Evolutionary conservation across 2,113 vertebrate species (phyloP), one percentile per base, ranked within the genome.

Genomic region (Cairina moschata): DNA sequence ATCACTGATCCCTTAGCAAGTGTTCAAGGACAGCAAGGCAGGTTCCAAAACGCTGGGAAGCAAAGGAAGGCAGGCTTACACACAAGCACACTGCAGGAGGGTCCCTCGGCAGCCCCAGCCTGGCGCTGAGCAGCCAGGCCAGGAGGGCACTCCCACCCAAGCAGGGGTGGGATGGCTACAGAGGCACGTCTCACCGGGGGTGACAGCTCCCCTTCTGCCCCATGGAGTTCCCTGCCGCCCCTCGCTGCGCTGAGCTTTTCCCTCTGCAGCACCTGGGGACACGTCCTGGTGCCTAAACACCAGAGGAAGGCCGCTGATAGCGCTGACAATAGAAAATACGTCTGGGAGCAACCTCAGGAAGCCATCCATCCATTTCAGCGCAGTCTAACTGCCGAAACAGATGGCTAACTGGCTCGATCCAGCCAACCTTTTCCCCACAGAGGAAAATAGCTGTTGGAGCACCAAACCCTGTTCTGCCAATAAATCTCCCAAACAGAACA

Each of bases 251-350:
- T 20, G 20, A n/a, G 58, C 32, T 21, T n/a, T 22, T 21, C 32
- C 32, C 48, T 46, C 58, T 1, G 1, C n/a, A 46, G 63, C 0
- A 2, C 44, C 65, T 18, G 34, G 8, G 26, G 20, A 20, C 5
- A 1, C 2, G 6, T 23, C 23, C 26, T 23, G 54, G 29, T 62
- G 63, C 58, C 44, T 46, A 31, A 75, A 52, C 3, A 7, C 23
- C 62, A 18, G 11, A 68, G 21, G 25, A 42, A 83, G 17, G 63
- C 20, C 22, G 9, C 6, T 14, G 54, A 52, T 8, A 83, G 18
- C 44, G 34, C 62, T 48, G 58, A 66, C 66, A 91, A 32, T 1
- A 44, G 13, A 84, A 67, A 69, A 44, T 0, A 46, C 0, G 1
- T 32, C 56, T 68, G 52, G 34, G 26, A 93, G 62, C 83, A 90